phyloP scores from a whole-genome alignment of 1,140 invertebrate genomes.

The Drosophila cardini region DNA sequence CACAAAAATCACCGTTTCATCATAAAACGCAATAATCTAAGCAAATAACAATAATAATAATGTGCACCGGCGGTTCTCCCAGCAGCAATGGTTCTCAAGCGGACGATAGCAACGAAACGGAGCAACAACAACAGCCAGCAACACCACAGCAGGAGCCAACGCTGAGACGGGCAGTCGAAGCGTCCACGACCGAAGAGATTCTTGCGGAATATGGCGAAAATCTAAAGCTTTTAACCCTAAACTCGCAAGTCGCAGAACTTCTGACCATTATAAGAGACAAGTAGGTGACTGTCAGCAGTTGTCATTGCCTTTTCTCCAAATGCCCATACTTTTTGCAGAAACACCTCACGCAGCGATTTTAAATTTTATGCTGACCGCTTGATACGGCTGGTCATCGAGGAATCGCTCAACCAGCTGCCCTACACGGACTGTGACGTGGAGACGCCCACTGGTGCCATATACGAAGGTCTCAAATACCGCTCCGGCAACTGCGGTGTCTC shows the following conservation, averaged over 20 bases:
- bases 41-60: conserved; percentile 16
- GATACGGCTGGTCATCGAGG: conserved; percentile 98
- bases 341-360: conserved; percentile 97
- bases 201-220: conserved; percentile 90
- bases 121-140: conserved; percentile 54
- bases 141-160: conserved; percentile 28
- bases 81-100: conserved; percentile 67
- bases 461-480: conserved; percentile 96
- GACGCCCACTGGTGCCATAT: conserved; percentile 96
- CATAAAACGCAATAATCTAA: conserved; percentile 13
- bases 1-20: background rate
- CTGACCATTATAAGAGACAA: conserved; percentile 98
- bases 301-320: background rate
- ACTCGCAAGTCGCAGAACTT: conserved; percentile 96
- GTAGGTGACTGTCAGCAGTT: conserved; percentile 85
- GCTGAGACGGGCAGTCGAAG: conserved; percentile 51
- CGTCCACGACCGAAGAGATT: conserved; percentile 62
- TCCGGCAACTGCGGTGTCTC: conserved; percentile 99
- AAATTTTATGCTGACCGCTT: conserved; percentile 99
- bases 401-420: conserved; percentile 98
- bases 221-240: conserved; percentile 92
- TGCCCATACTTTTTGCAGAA: conserved; percentile 86
- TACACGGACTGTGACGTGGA: conserved; percentile 94
- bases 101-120: conserved; percentile 47
- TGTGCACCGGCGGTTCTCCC: conserved; percentile 71